phyloP scores from a whole-genome alignment of 2,797 vertebrate species.

The Danio kyathit region DNA sequence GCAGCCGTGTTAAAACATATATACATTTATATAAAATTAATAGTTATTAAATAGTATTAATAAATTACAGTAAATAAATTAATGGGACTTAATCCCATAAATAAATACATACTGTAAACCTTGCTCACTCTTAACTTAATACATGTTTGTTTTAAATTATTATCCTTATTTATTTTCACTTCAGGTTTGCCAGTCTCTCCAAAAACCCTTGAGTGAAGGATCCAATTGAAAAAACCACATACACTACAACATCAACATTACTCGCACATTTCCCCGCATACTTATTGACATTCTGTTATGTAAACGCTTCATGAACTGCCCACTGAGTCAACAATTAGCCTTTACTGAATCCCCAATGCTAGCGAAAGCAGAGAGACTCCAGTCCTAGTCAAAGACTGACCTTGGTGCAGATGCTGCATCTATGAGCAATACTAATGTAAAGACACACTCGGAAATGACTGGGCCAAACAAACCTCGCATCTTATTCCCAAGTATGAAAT shows the following conservation, averaged over 20 bases:
- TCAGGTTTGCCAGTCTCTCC: slow-evolving; percentile 70
- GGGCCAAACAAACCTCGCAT: slow-evolving; percentile 21
- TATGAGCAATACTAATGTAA: slow-evolving; percentile 42
- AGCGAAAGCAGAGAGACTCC: slow-evolving; percentile 58
- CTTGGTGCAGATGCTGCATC: slow-evolving; percentile 27
- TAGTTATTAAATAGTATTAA: no score
- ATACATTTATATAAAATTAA: no score
- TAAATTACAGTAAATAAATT: no score
- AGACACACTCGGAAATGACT: slow-evolving; percentile 21
- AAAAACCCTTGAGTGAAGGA: slow-evolving; percentile 67
- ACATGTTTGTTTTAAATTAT: slow-evolving; percentile 47
- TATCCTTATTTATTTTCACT: slow-evolving; percentile 74
- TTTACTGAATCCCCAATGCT: slow-evolving; percentile 62
- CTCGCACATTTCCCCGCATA: slow-evolving; percentile 67
- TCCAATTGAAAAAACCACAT: slow-evolving; percentile 66
- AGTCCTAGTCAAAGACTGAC: slow-evolving; percentile 52
- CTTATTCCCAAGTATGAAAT: slow-evolving; percentile 33
- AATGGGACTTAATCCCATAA: no score
- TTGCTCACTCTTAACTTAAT: not conserved
- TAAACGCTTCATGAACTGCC: slow-evolving; percentile 70
- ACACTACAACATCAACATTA: slow-evolving; percentile 28
- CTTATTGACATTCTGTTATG: slow-evolving; percentile 68
- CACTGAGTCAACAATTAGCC: slow-evolving; percentile 66
- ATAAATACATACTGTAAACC: not conserved
- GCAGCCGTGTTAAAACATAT: no score